These are phyloP conservation scores for Caenorhabditis tropicalis DNA, from an alignment of 1,140 invertebrate species.

Conservation along the genomic window DNA sequence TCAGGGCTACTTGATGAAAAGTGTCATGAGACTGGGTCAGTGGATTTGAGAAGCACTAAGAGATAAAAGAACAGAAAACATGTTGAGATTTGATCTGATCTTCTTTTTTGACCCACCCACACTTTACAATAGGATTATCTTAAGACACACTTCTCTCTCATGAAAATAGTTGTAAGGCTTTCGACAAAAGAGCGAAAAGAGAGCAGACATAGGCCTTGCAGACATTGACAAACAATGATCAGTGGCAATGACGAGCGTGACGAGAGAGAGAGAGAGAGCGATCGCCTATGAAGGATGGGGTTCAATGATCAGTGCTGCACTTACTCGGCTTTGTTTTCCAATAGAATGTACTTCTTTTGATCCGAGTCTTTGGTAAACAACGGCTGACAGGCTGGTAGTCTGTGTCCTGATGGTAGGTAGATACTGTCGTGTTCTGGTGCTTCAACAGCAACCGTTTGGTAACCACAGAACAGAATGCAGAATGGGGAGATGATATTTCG, in stretches of 20 bases:
- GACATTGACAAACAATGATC: constrained; percentile 25
- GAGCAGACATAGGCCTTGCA: background rate
- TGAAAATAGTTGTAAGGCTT: background rate
- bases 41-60: background rate
- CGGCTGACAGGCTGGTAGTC: background rate
- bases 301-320: constrained; percentile 39
- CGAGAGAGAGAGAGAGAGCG: background rate
- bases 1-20: background rate
- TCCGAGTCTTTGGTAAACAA: constrained; percentile 36
- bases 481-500: constrained; percentile 57
- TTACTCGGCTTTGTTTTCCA: constrained; percentile 46
- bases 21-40: background rate
- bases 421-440: constrained; percentile 50
- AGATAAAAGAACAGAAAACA: too few relatives aligned
- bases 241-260: constrained; percentile 28
- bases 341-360: constrained; percentile 9
- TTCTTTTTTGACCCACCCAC: background rate
- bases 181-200: constrained; percentile 20
- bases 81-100: background rate
- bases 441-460: constrained; percentile 44
- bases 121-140: background rate
- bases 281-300: background rate
- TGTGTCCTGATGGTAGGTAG: constrained; percentile 52
- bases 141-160: background rate
- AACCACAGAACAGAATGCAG: constrained; percentile 55